Evolutionary conservation across 2,797 vertebrate species (phyloP).

Genomic region (Tinamus major): DNA sequence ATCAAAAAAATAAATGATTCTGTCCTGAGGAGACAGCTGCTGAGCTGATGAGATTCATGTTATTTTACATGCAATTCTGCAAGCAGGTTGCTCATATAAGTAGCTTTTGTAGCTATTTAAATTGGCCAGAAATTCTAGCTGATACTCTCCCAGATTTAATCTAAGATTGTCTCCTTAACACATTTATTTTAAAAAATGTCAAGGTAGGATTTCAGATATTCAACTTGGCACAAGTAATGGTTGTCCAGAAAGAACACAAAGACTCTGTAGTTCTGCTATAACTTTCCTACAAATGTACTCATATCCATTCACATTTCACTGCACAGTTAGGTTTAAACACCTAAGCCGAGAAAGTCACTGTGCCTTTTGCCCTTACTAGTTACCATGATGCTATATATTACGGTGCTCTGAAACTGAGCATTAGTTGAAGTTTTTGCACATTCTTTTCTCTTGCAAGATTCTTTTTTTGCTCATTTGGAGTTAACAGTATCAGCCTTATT

Average conservation of each 20-base stretch:
- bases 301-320: neutral
- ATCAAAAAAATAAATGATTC: slow-evolving; percentile 34
- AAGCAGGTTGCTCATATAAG: neutral
- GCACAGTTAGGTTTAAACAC: neutral
- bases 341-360: no score
- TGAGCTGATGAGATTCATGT: neutral
- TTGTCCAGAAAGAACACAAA: neutral
- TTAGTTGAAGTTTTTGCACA: neutral
- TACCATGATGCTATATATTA: no score
- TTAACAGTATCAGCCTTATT: neutral
- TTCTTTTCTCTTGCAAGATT: neutral
- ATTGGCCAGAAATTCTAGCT: neutral
- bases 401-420: neutral
- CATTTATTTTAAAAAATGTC: neutral
- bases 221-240: neutral
- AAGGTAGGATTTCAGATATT: neutral
- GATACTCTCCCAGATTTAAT: neutral
- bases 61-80: neutral
- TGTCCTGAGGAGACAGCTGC: neutral
- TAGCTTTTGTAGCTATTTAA: neutral
- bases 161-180: neutral
- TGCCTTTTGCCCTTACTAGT: no score
- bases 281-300: neutral
- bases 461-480: neutral
- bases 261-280: neutral